These are phyloP conservation scores for Zaprionus africanus DNA, from an alignment of 1,140 invertebrate species.

Conservation along the genomic window DNA sequence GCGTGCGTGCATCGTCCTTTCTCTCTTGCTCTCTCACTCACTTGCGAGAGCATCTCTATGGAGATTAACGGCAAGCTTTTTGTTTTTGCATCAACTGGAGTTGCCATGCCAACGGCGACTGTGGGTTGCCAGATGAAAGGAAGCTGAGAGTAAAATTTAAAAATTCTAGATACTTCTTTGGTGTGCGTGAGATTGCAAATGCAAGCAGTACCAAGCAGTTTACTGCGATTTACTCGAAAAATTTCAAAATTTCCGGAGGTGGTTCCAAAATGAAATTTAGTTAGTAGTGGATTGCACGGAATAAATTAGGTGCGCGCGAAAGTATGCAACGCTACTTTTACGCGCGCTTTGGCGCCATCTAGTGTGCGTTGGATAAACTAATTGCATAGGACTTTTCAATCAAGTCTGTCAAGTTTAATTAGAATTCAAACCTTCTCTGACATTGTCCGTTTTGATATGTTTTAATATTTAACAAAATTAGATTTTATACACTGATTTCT, in stretches of 20 bases:
- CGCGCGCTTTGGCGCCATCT: neutral
- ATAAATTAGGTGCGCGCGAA: neutral
- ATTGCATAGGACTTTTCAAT: neutral
- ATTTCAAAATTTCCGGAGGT: too few relatives aligned
- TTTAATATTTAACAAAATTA: neutral
- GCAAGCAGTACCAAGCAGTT: too few relatives aligned
- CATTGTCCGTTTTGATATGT: slow-evolving; percentile 13
- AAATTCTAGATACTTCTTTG: neutral
- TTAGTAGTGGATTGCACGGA: too few relatives aligned
- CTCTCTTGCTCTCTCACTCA: neutral
- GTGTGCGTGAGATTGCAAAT: too few relatives aligned
- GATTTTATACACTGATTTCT: neutral
- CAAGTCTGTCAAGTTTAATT: neutral
- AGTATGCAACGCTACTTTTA: slow-evolving; percentile 14
- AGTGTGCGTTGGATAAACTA: slow-evolving; percentile 4
- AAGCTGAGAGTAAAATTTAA: neutral
- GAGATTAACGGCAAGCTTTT: neutral
- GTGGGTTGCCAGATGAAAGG: slow-evolving; percentile 9
- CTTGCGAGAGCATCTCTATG: slow-evolving; percentile 1
- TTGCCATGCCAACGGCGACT: slow-evolving; percentile 15
- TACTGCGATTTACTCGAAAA: too few relatives aligned
- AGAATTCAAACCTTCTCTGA: neutral
- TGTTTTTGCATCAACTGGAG: slow-evolving; percentile 1
- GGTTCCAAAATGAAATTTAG: too few relatives aligned
- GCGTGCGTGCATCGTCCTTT: slow-evolving; percentile 11